Conservation (phyloP, 2,888 invertebrate genomes). For the Callyntrura guangdongensis region DNA sequence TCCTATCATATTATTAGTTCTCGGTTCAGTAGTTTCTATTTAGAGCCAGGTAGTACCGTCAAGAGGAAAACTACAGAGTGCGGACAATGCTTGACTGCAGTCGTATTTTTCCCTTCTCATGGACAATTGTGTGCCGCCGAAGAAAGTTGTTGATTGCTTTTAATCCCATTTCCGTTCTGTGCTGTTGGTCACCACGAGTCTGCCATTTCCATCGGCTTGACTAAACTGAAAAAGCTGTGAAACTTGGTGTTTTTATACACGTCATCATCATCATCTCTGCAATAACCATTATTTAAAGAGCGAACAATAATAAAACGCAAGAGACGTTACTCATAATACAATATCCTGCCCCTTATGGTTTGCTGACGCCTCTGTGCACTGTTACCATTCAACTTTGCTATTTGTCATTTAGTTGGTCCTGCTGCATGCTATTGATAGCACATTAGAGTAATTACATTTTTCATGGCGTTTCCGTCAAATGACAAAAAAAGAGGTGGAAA, state of each 20-base stretch:
- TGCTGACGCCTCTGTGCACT: neutral
- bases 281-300: neutral
- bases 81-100: slow-evolving; percentile 47
- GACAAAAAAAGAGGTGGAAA: neutral
- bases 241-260: neutral
- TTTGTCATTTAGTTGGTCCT: slow-evolving; percentile 30
- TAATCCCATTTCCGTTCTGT: slow-evolving; percentile 53
- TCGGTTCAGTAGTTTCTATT: neutral
- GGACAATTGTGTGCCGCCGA: slow-evolving; percentile 20
- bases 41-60: slow-evolving; percentile 42
- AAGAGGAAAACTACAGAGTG: slow-evolving; percentile 30
- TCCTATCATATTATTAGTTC: slow-evolving; percentile 27
- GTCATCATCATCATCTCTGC: neutral
- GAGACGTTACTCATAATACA: neutral
- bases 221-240: neutral
- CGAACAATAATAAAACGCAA: neutral
- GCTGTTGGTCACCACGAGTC: slow-evolving; percentile 22
- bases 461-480: slow-evolving; percentile 14
- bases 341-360: neutral
- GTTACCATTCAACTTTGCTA: slow-evolving; percentile 40
- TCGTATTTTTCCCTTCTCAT: slow-evolving; percentile 51
- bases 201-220: neutral
- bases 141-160: slow-evolving; percentile 53
- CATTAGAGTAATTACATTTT: slow-evolving; percentile 68
- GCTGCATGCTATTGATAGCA: neutral